phyloP scores from a whole-genome alignment of 2,888 invertebrate species.

The Protonemura montana region DNA sequence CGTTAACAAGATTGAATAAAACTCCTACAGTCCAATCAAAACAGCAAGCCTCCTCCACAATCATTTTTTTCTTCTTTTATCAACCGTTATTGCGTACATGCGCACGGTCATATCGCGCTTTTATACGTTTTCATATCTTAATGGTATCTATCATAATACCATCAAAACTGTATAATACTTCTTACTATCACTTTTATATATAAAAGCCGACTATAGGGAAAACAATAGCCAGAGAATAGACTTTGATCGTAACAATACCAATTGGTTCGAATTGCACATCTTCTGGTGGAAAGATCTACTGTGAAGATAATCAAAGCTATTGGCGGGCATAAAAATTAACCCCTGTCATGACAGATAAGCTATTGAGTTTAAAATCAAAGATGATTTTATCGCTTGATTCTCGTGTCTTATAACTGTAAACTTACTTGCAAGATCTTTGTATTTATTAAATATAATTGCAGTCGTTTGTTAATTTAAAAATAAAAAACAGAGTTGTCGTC shows the following conservation, averaged over 20 bases:
- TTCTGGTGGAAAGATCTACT: not conserved
- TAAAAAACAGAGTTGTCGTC: no score
- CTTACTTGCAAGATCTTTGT: not conserved
- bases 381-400: not conserved
- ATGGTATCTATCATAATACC: constrained; percentile 33
- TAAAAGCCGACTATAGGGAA: not conserved
- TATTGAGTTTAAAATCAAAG: not conserved
- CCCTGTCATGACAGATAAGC: not conserved
- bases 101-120: not conserved
- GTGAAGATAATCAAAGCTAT: not conserved
- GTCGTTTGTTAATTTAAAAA: not conserved
- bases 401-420: not conserved
- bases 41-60: not conserved
- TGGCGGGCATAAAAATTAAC: no score
- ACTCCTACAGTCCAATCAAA: not conserved
- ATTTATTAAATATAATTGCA: not conserved
- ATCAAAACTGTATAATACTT: constrained; percentile 9
- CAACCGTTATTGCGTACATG: not conserved
- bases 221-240: not conserved
- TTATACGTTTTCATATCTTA: constrained; percentile 35
- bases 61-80: not conserved
- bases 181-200: constrained; percentile 25
- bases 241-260: not conserved
- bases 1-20: constrained; percentile 39
- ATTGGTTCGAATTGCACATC: not conserved